These are phyloP conservation scores for Myodes glareolus DNA, from an alignment of 2,113 vertebrate genomes.

Conservation along the genomic window DNA sequence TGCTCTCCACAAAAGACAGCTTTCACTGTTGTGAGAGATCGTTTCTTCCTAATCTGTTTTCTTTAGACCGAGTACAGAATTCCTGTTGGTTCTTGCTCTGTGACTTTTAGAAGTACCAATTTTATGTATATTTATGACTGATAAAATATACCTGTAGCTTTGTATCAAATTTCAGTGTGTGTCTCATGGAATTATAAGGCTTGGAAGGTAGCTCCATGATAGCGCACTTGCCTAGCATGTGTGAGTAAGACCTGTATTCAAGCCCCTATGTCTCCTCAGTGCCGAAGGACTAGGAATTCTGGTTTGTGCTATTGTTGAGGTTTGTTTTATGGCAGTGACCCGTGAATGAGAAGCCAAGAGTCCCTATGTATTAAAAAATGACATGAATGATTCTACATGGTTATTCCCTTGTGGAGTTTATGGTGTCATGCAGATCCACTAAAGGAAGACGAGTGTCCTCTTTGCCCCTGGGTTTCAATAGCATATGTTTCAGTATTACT, in stretches of 20 bases:
- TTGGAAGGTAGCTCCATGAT: neutral
- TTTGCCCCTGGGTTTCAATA: slow-evolving; percentile 17
- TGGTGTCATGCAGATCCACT: neutral
- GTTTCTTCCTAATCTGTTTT: neutral
- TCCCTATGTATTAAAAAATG: neutral
- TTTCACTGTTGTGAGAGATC: neutral
- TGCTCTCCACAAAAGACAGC: neutral
- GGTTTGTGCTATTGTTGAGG: neutral
- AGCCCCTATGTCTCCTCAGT: neutral
- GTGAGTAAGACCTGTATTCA: neutral
- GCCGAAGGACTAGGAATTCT: neutral
- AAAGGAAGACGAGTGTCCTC: slow-evolving; percentile 29
- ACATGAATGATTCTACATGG: neutral
- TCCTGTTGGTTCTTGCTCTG: neutral
- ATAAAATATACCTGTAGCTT: neutral
- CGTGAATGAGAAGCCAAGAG: neutral
- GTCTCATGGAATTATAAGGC: neutral
- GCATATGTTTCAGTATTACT: slow-evolving; percentile 51
- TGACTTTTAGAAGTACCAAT: neutral
- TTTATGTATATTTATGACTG: neutral
- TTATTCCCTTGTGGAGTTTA: slow-evolving; percentile 4
- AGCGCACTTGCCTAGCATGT: neutral
- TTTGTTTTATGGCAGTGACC: neutral
- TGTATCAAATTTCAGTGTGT: neutral
- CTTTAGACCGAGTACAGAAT: neutral